Evolutionary conservation across 2,797 vertebrate genomes (phyloP).

Genomic region (Tokudaia muenninki): DNA sequence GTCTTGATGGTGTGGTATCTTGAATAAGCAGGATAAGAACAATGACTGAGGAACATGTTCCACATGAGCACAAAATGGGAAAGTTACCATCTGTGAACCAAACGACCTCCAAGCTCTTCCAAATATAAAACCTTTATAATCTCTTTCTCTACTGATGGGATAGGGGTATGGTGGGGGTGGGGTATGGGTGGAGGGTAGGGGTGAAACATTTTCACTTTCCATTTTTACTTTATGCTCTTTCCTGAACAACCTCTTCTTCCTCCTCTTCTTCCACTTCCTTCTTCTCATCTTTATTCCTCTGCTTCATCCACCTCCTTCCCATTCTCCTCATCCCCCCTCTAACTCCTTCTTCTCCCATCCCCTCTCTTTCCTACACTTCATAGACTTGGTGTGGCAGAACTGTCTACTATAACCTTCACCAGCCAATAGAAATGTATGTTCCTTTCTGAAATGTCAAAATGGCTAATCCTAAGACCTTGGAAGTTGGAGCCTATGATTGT

Average conservation of each 20-base stretch:
- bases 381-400: not conserved
- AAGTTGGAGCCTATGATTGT: not conserved
- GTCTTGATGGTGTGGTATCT: not conserved
- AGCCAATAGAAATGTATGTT: constrained; percentile 16
- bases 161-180: not conserved
- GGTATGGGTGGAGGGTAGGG: not conserved
- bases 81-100: not conserved
- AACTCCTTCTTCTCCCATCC: not conserved
- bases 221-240: not conserved
- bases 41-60: not conserved
- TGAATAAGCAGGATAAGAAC: not conserved
- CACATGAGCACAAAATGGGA: not conserved
- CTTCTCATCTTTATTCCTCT: not conserved
- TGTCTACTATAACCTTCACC: not conserved
- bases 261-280: not conserved
- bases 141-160: not conserved
- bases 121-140: constrained; percentile 17
- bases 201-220: not conserved
- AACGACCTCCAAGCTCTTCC: constrained; percentile 15
- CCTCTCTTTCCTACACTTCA: not conserved
- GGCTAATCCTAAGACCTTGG: not conserved
- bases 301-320: not conserved
- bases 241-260: not conserved
- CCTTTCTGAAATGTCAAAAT: constrained; percentile 33
- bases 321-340: not conserved